A percentile compares a stretch with the other conserved stretches of the same genome.
phyloP scores from a whole-genome alignment of 2,888 invertebrate genomes.

The Diaperis boleti region DNA sequence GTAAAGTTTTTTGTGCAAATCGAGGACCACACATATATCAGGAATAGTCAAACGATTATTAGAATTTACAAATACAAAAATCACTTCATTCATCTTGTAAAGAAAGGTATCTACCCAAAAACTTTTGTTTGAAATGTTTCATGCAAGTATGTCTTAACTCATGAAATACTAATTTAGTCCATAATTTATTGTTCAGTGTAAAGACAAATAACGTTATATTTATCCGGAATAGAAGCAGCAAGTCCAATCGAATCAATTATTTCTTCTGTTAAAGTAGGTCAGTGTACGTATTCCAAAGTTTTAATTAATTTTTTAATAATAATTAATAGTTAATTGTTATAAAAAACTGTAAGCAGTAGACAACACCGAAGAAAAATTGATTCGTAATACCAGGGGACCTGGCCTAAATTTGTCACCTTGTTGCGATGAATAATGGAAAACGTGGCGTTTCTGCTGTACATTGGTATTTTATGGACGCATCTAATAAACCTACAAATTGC shows the following conservation, averaged over 20 bases:
- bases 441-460: conserved; percentile 1
- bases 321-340: conserved; percentile 3
- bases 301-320: conserved; percentile 1
- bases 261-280: neutral
- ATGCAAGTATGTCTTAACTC: too few species aligned
- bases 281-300: too few species aligned
- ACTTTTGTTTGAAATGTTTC: too few species aligned
- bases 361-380: neutral
- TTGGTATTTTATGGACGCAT: conserved; percentile 8
- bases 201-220: too few species aligned
- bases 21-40: conserved; percentile 1
- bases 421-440: conserved; percentile 13
- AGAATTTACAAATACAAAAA: too few species aligned
- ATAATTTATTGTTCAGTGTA: too few species aligned
- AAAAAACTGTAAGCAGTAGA: neutral
- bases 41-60: too few species aligned
- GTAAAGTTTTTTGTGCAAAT: neutral
- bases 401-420: conserved; percentile 13
- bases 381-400: conserved; percentile 1
- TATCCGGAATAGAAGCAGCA: too few species aligned
- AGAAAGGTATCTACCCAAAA: too few species aligned
- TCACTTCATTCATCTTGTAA: too few species aligned
- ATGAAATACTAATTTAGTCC: too few species aligned
- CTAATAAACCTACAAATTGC: conserved; percentile 5
- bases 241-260: neutral